Base-by-base conservation (phyloP, 2,797 vertebrate genomes). In the Myotis pilosus region DNA sequence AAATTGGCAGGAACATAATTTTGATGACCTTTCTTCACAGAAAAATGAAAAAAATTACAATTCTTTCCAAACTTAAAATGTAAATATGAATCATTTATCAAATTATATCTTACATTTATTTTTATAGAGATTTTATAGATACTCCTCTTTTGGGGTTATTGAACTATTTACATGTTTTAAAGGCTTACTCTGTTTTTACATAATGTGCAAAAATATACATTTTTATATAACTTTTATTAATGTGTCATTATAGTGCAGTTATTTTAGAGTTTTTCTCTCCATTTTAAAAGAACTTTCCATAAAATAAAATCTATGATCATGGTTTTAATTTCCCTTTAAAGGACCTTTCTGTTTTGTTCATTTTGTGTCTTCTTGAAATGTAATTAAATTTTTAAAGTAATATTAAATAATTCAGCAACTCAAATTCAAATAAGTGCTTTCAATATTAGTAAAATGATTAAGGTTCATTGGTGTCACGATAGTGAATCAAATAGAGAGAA, bases 251-350 rank as follows among this genome's bases (percentile, higher is more conserved):
- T 5, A 76, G 17, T 85, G 6, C 11, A 49, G 13, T 89, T 86
- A 87, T 44, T 69, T 84, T 68, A 19, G 82, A 49, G 19, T 71
- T 75, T 60, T 75, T 74, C 38, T 16, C 71, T 80, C 79, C 8
- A 23, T 47, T 87, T 80, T 75, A n/a, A 80, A 88, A 87, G 13
- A 83, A 69, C 12, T 76, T 75, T 30, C 36, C 20, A 82, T 80
- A 87, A 94, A 87, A 87, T 89, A 53, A 92, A 94, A 62, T 79
- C 66, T 76, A 83, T 44, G 16, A 53, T 15, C 28, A 82, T 17
- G 38, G 6, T 20, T 90, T 86, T 82, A 49, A 68, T 90, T 86
- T 76, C 82, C 15, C 41, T 93, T n/a, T 28, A 62, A 79, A 87
- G n/a, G 10, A 62, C 1, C 13, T 64, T 78, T 38, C 38, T 84